These are phyloP conservation scores for Champsocephalus esox DNA, from an alignment of 2,797 vertebrate species.

Conservation along the genomic window DNA sequence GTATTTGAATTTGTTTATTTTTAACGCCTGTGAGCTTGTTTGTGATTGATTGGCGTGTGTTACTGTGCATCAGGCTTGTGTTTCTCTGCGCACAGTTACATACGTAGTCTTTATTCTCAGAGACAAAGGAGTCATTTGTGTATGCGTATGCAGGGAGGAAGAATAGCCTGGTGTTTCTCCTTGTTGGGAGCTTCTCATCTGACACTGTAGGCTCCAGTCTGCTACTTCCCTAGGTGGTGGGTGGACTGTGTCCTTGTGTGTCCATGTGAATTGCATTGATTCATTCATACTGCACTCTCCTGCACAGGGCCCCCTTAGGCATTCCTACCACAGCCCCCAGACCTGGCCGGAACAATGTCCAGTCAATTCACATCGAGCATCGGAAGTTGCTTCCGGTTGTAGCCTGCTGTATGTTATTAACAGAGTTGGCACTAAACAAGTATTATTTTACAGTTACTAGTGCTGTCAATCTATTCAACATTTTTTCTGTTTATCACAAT, in stretches of 20 bases:
- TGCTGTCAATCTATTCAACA: too few relatives aligned
- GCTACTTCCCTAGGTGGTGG: slow-evolving; percentile 71
- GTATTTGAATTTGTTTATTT: slow-evolving; percentile 43
- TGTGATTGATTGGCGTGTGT: slow-evolving; percentile 30
- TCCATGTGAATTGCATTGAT: slow-evolving; percentile 72
- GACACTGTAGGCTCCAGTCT: slow-evolving; percentile 61
- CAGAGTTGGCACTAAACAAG: background rate
- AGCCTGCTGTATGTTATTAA: slow-evolving; percentile 38
- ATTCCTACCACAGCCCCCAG: slow-evolving; percentile 72
- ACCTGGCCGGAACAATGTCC: slow-evolving; percentile 69
- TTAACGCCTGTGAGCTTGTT: slow-evolving; percentile 11
- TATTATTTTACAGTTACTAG: too few relatives aligned
- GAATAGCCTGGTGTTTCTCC: slow-evolving; percentile 72
- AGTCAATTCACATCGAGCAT: slow-evolving; percentile 53
- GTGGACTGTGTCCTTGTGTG: slow-evolving; percentile 70
- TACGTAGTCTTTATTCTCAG: slow-evolving; percentile 44
- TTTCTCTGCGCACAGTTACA: slow-evolving; percentile 28
- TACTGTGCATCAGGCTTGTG: slow-evolving; percentile 29
- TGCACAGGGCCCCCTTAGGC: slow-evolving; percentile 64
- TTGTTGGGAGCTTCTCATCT: slow-evolving; percentile 62
- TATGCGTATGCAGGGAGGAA: slow-evolving; percentile 38
- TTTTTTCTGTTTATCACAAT: too few relatives aligned
- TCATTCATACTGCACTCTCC: slow-evolving; percentile 73
- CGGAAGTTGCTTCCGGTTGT: slow-evolving; percentile 58
- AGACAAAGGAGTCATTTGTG: slow-evolving; percentile 74